Evolutionary conservation across 2,888 invertebrate genomes (phyloP).

Genomic region (Xanthorhoe spadicearia): DNA sequence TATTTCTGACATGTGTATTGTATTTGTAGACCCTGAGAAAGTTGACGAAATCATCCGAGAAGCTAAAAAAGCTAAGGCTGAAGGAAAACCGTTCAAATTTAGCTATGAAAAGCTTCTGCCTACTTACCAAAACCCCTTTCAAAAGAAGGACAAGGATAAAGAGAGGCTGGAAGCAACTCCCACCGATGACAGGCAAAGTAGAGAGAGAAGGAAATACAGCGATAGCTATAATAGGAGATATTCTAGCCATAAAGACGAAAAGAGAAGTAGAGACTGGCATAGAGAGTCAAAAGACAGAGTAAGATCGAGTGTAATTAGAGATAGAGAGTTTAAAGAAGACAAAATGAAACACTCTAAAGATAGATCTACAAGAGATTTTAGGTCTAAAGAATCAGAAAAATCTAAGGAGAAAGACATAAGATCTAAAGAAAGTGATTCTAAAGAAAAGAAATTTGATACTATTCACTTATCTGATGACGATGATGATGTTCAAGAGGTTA

Average conservation of each 20-base stretch:
- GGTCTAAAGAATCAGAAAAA: conserved; percentile 48
- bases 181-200: conserved; percentile 48
- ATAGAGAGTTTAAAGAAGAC: conserved; percentile 34
- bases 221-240: conserved; percentile 43
- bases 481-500: conserved; percentile 35
- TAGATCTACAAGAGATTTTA: conserved; percentile 45
- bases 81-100: conserved; percentile 76
- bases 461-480: conserved; percentile 40
- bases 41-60: conserved; percentile 76
- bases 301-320: conserved; percentile 26
- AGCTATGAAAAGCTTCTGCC: conserved; percentile 75
- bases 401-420: conserved; percentile 48
- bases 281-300: conserved; percentile 42
- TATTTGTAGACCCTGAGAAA: conserved; percentile 68
- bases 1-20: conserved; percentile 2
- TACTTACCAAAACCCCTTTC: conserved; percentile 77
- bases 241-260: conserved; percentile 33
- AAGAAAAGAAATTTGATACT: conserved; percentile 44
- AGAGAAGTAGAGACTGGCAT: conserved; percentile 27
- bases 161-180: background rate
- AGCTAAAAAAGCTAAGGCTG: conserved; percentile 74
- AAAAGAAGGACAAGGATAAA: conserved; percentile 56
- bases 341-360: conserved; percentile 43
- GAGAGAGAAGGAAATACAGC: conserved; percentile 49
- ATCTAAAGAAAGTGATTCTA: conserved; percentile 43